phyloP scores from a whole-genome alignment of 2,888 invertebrate species.

The Andrena bicolor region DNA sequence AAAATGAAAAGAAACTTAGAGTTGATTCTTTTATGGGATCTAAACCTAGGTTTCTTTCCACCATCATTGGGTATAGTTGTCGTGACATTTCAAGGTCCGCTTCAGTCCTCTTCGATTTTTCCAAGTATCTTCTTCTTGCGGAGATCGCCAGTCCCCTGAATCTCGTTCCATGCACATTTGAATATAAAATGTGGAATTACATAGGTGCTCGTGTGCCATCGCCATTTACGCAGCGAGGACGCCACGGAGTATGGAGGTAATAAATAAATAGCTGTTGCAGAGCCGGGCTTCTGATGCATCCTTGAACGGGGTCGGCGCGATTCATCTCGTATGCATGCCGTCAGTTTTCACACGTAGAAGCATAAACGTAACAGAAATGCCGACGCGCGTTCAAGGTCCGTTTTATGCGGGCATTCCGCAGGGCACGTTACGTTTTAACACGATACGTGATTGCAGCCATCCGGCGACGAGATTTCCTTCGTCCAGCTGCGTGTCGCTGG shows the following conservation, averaged over 20 bases:
- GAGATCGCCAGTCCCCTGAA: neutral
- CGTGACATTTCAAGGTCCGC: neutral
- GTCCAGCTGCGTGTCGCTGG: neutral
- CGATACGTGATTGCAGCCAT: conserved; percentile 10
- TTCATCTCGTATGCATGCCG: conserved; percentile 14
- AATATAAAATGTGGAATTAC: neutral
- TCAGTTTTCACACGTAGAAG: conserved; percentile 26
- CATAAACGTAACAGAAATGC: conserved; percentile 33
- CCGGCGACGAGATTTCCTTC: conserved; percentile 7
- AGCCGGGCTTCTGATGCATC: neutral
- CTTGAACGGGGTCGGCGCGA: conserved; percentile 9
- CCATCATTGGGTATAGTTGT: neutral
- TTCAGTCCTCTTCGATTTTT: neutral
- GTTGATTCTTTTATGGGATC: neutral
- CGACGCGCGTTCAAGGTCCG: conserved; percentile 1
- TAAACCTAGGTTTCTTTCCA: neutral
- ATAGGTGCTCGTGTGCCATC: neutral
- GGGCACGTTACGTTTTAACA: conserved; percentile 7
- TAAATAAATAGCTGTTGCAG: conserved; percentile 8
- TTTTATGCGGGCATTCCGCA: conserved; percentile 8
- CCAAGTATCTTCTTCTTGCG: neutral
- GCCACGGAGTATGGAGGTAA: neutral
- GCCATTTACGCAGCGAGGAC: neutral
- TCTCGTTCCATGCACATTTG: neutral
- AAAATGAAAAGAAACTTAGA: no score